Evolutionary conservation across 2,797 vertebrate genomes (phyloP), one percentile per base, ranked within the genome.

Genomic region (Bovichtus variegatus): DNA sequence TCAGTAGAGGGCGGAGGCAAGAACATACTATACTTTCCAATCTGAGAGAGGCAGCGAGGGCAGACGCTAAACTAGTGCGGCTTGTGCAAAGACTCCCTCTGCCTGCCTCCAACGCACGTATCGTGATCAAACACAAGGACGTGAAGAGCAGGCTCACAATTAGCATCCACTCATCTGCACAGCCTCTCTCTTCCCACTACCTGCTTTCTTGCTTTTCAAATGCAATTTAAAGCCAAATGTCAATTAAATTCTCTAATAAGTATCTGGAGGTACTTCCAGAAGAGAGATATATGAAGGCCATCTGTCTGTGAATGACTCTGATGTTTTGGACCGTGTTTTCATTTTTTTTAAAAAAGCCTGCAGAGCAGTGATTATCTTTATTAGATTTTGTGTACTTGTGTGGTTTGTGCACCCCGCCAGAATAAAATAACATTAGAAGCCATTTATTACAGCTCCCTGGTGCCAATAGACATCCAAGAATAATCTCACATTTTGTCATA

Each of bases 401-500:
- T 60, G 47, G 78, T 85, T 81, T 62, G 63, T 81, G 51, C 58
- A 76, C 76, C 73, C 74, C 62, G 12, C 51, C 61, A 70, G 71
- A 90, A 84, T 77, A 73, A 86, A 92, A 91, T 76, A 58, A 83
- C 77, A 89, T 92, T 87, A 89, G 87, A 75, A 82, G 46, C 47
- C 61, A 69, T 92, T 93, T 89, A 88, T 82, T 84, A 57, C 55
- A 69, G 74, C 63, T 88, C 68, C 78, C 76, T 27, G 36, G 76
- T 89, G 87, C 67, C 68, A 55, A 63, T 80, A 77, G 75, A 76
- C 65, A 79, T 77, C 63, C 59, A 74, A 86, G 81, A 91, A 91
- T 90, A 90, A 90, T 88, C 78, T 88, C 77, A 78, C 54, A 85
- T 82, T 81, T 89, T 82, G 81, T 85, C 80, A 83, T 90, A 93